Base-by-base conservation (phyloP, 2,888 invertebrate genomes). In the Scaptomyza parva region DNA sequence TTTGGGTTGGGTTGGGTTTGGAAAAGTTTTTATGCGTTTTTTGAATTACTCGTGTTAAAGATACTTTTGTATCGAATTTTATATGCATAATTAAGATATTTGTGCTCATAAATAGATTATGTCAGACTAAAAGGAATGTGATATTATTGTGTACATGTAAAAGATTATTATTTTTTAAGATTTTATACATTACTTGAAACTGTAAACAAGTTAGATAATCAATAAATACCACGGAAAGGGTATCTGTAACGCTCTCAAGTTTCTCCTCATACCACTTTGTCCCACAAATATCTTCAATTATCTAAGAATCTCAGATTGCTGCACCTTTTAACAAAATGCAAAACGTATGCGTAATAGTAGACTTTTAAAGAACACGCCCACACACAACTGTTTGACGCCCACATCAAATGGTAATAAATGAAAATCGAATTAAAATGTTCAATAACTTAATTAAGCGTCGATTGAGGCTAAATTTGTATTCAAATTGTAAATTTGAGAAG, bases 361-460 rank as follows among this genome's bases (percentile, higher is more conserved):
- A 14, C 50, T 39, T 37, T 39, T 22, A 9, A 20, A 28, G 30
- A 53, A 33, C 63, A 66, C 44, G 59, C 53, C 55, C 44, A 41
- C 43, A 45, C 44, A 41, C 43, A 45, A 26, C 53, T 24, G 45
- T 37, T 53, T 44, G 20, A 9, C 33, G 35, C 59, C 66, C 45
- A 63, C 52, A 30, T 5, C 17, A 53, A 17, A 63, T 62, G 48
- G 8, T 55, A 73, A 59, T 30, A 26, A 30, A 53, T 50, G 26
- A 26, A 33, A 51, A 66, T 72, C 69, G 47, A 65, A 70, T 73
- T 52, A 26, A 26, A 45, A 61, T 69, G 61, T 59, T 78, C 75
- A 75, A 78, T 82, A 82, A 82, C 86, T 86, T 70, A 82, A 86
- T 83, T 87, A 74, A 64, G 40, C 64, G 37, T 28, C 52, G 39